Conservation (phyloP, 2,113 vertebrate genomes). For the Syngnathus floridae region DNA sequence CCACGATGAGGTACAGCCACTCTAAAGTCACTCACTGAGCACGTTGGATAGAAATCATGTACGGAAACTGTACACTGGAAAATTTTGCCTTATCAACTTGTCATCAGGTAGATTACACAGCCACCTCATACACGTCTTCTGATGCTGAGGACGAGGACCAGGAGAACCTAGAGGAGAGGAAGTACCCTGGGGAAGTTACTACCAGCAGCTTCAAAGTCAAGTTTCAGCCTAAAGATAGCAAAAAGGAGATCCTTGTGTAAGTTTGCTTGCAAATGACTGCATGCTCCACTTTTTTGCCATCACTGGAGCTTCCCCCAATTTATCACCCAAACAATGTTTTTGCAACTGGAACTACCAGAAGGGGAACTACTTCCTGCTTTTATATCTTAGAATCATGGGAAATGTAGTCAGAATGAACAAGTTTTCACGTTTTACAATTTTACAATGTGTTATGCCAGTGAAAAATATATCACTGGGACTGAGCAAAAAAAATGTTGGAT, state of each 20-base stretch:
- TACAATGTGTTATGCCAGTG: no score
- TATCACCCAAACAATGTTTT: no score
- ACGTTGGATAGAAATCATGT: neutral
- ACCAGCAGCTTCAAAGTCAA: conserved; percentile 90
- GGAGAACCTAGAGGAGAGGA: conserved; percentile 86
- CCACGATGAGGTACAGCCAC: conserved; percentile 79
- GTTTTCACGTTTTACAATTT: no score
- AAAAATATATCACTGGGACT: no score
- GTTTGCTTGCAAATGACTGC: conserved; percentile 24
- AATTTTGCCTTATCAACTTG: neutral
- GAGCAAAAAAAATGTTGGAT: no score
- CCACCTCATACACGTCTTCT: conserved; percentile 89
- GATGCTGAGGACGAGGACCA: conserved; percentile 93
- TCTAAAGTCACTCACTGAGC: neutral
- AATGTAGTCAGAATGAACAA: no score
- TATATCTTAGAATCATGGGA: no score
- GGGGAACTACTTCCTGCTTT: no score
- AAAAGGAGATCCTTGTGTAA: conserved; percentile 96
- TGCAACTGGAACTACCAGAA: no score
- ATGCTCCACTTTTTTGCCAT: neutral
- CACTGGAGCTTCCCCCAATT: neutral
- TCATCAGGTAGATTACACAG: conserved; percentile 80
- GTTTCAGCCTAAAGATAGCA: conserved; percentile 92
- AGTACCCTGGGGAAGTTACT: conserved; percentile 95
- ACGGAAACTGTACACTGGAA: neutral